A percentile compares a stretch with the other conserved stretches of the same genome.
Evolutionary conservation across 2,113 vertebrate species (phyloP).

Genomic region (Candoia aspera): DNA sequence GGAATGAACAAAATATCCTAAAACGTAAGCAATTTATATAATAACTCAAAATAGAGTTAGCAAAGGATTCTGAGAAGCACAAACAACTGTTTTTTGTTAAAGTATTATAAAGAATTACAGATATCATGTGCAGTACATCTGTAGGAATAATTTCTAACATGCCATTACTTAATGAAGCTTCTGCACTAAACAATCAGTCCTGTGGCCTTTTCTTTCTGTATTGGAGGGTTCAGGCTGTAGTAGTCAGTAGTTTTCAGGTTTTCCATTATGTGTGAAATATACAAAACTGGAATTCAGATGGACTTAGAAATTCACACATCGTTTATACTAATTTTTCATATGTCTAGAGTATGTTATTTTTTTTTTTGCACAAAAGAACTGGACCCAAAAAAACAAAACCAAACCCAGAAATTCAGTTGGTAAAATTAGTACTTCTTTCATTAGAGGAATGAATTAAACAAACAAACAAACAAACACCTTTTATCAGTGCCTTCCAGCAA

Average conservation of each 20-base stretch:
- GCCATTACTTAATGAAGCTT: not conserved
- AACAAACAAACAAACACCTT: not conserved
- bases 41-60: not conserved
- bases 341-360: not conserved
- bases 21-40: not conserved
- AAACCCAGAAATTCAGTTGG: not conserved
- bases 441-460: not conserved
- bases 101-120: not conserved
- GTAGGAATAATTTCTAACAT: not conserved
- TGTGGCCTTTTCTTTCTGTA: not conserved
- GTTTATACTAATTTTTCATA: not conserved
- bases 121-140: not conserved
- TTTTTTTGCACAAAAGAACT: not conserved
- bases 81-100: not conserved
- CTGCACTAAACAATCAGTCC: not conserved
- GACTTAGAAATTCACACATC: not conserved
- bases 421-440: not conserved
- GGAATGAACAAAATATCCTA: not conserved
- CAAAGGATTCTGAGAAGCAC: constrained; percentile 6
- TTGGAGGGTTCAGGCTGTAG: not conserved
- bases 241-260: not conserved
- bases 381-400: not conserved
- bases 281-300: not conserved
- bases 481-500: not conserved
- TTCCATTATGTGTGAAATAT: not conserved